A percentile compares a stretch with the other conserved stretches of the same genome.
phyloP scores from a whole-genome alignment of 92 coral and sea anemone genomes.

The Heliopora coerulea region DNA sequence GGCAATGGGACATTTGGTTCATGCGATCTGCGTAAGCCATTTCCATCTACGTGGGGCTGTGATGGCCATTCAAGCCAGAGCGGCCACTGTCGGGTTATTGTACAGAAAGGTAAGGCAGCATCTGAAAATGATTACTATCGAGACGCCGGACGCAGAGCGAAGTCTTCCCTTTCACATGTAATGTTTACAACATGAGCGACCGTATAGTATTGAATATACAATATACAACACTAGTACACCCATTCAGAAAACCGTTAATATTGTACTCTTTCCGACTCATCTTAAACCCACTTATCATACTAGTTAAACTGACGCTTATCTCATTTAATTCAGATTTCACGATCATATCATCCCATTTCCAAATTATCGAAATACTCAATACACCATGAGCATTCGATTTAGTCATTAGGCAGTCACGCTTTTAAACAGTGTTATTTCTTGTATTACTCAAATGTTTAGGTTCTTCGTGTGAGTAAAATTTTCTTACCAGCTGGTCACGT shows the following conservation, averaged over 20 bases:
- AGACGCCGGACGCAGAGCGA: neutral
- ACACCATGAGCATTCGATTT: neutral
- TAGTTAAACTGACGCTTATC: no score
- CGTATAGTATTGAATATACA: neutral
- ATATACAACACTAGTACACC: no score
- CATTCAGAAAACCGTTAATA: no score
- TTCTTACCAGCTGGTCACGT: constrained; percentile 18
- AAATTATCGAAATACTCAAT: no score
- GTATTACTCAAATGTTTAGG: neutral
- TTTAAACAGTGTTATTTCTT: no score
- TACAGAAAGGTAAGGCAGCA: constrained; percentile 21
- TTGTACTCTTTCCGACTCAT: no score
- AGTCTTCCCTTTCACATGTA: neutral
- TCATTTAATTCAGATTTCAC: no score
- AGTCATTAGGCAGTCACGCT: no score
- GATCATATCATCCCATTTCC: no score
- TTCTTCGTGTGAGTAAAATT: constrained; percentile 4
- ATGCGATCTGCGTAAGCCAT: neutral
- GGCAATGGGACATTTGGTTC: neutral
- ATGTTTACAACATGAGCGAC: no score
- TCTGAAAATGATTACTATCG: no score
- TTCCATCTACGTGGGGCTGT: neutral
- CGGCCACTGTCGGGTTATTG: constrained; percentile 7
- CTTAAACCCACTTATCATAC: no score
- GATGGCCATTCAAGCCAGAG: constrained; percentile 7